Evolutionary conservation across 2,113 vertebrate species (phyloP), one percentile per base, ranked within the genome.

Genomic region (Cricetomys ansorgei): DNA sequence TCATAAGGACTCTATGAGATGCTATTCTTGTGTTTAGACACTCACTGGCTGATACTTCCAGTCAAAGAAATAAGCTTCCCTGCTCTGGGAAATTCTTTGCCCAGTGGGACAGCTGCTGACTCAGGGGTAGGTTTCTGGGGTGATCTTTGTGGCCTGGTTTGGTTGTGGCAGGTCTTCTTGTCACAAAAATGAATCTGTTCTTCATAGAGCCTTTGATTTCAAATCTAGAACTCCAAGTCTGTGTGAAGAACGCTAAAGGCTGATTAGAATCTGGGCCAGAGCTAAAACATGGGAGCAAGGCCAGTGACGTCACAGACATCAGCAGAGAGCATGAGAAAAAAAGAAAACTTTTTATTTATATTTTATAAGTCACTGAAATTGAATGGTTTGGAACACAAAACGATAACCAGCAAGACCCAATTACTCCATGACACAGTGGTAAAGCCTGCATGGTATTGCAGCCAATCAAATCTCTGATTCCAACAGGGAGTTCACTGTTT

Each of bases 291-390:
- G 69, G 17, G 43, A 83, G 4, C 64, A 80, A 85, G 92, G n/a
- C 25, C 69, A 57, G 4, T 50, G 19, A 94, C n/a, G n/a, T 10
- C 17, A 43, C 2, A 69, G 76, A 23, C 80, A 84, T 27, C 19
- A 53, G 45, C 57, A 70, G 55, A 29, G 31, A 77, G 73, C 45
- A 70, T 43, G 8, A 84, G 13, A 16, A 64, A 86, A 76, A 93
- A 83, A n/a, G 77, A 91, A 73, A 27, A 4, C 31, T 79, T 43
- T 59, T 75, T 69, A 92, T 75, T 76, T 87, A 43, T 45, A 45
- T 31, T 84, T 84, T 85, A 76, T 37, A 67, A 94, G 69, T 53
- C 45, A 90, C 81, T 59, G 29, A 27, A 15, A 94, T 80, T 92
- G 37, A 13, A 67, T 34, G 62, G 25, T 43, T 91, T 91, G 59